A percentile compares a stretch with the other conserved stretches of the same genome.
Conservation (phyloP, 35 echinoderm and acorn worm species). For the Acanthaster planci region DNA sequence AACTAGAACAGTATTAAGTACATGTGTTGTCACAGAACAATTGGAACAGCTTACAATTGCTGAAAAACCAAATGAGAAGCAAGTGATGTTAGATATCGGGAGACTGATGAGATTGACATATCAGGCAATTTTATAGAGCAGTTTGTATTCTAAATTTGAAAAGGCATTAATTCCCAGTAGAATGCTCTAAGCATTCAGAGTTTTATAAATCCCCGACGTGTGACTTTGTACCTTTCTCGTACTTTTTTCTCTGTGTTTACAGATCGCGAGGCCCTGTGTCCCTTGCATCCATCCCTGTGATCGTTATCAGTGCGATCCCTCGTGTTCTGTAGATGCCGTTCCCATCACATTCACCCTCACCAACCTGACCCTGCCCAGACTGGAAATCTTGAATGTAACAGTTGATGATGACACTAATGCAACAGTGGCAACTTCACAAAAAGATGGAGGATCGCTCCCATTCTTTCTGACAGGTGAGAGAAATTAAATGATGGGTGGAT, state of each 20-base stretch:
- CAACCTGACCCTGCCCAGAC: slow-evolving; percentile 17
- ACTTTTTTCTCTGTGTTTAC: background rate
- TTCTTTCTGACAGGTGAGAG: slow-evolving; percentile 24
- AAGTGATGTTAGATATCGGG: background rate
- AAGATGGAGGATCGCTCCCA: background rate
- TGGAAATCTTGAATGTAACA: slow-evolving; percentile 9
- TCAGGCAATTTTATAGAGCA: background rate
- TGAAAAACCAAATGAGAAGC: too few species aligned
- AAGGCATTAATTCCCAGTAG: background rate
- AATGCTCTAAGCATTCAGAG: background rate
- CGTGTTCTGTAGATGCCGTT: background rate
- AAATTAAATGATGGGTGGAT: too few species aligned
- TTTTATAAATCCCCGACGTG: background rate
- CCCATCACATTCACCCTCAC: slow-evolving; percentile 23
- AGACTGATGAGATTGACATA: background rate
- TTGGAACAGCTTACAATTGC: too few species aligned
- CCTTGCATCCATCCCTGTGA: slow-evolving; percentile 31
- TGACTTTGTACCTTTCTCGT: background rate
- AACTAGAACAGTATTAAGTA: background rate
- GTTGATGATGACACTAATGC: background rate
- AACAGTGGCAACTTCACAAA: background rate
- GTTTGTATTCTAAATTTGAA: background rate
- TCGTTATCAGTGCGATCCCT: slow-evolving; percentile 22
- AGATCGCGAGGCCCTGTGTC: slow-evolving; percentile 38
- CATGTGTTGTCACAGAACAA: background rate